Percentiles rank a stretch among this genome's conserved stretches.
Conservation (phyloP, 92 coral and sea anemone genomes). For the Montipora capitata region DNA sequence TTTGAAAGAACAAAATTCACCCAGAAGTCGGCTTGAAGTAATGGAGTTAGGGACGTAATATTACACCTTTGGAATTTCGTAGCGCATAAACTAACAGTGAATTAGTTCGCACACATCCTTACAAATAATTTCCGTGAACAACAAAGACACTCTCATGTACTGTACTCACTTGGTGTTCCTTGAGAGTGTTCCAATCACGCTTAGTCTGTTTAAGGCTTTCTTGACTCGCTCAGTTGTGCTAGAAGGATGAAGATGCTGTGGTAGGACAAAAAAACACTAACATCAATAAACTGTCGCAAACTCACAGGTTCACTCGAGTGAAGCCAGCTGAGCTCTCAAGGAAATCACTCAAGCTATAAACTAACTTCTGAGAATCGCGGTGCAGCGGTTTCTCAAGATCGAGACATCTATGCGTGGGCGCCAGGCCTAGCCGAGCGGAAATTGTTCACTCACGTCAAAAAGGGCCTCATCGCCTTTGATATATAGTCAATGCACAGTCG, state of each 20-base stretch:
- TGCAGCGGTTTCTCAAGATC: conserved; percentile 33
- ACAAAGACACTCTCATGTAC: conserved; percentile 1
- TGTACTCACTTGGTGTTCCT: conserved; percentile 82
- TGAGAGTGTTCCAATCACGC: conserved; percentile 83
- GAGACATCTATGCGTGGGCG: conserved; percentile 32
- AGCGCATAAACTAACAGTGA: not conserved
- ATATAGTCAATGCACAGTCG: not conserved
- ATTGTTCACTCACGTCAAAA: conserved; percentile 16
- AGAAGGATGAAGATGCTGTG: conserved; percentile 50
- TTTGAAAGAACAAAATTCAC: not conserved
- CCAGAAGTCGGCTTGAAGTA: not conserved
- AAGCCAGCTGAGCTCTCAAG: not conserved
- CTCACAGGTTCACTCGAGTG: not conserved
- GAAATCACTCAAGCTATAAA: not conserved
- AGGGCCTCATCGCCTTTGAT: not conserved
- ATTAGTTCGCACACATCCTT: not conserved
- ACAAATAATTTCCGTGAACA: not conserved
- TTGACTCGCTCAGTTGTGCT: conserved; percentile 84
- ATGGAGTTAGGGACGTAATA: not conserved
- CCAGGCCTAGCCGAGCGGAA: conserved; percentile 56
- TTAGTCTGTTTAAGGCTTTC: conserved; percentile 88
- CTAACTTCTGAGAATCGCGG: not conserved
- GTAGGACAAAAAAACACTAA: not conserved
- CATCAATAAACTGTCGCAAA: not conserved
- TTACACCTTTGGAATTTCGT: not conserved